A percentile compares a stretch with the other conserved stretches of the same genome.
Evolutionary conservation across 2,888 invertebrate genomes (phyloP).

Genomic region (Campoplex nolae): DNA sequence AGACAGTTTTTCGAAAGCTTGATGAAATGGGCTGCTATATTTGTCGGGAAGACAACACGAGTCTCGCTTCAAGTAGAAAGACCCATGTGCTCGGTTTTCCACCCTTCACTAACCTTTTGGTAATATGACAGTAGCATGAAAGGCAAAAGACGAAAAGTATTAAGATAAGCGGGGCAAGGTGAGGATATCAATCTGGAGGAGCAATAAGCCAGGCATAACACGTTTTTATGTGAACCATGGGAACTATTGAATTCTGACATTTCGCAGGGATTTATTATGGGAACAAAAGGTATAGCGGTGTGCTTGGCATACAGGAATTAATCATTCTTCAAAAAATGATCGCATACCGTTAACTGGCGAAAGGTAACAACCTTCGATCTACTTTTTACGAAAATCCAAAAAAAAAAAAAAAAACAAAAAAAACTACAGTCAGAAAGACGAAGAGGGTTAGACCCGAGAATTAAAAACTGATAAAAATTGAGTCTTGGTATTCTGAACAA

Average conservation of each 20-base stretch:
- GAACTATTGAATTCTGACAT: constrained; percentile 41
- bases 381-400: no score
- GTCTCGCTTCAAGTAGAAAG: neutral
- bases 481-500: neutral
- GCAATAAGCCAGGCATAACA: constrained; percentile 62
- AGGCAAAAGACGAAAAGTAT: neutral
- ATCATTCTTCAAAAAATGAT: neutral
- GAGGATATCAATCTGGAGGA: constrained; percentile 47
- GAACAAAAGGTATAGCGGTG: constrained; percentile 4
- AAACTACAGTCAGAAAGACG: neutral
- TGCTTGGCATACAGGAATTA: neutral
- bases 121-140: constrained; percentile 14
- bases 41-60: neutral
- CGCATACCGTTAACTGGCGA: neutral
- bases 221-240: constrained; percentile 56
- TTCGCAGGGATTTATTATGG: constrained; percentile 53
- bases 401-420: no score
- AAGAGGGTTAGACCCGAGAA: neutral
- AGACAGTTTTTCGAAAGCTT: neutral
- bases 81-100: neutral
- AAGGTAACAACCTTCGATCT: neutral
- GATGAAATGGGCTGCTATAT: neutral
- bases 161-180: constrained; percentile 4
- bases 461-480: neutral
- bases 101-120: constrained; percentile 11